Evolutionary conservation across 2,113 vertebrate genomes (phyloP), one percentile per base, ranked within the genome.

Genomic region (Chascanopsetta lugubris): DNA sequence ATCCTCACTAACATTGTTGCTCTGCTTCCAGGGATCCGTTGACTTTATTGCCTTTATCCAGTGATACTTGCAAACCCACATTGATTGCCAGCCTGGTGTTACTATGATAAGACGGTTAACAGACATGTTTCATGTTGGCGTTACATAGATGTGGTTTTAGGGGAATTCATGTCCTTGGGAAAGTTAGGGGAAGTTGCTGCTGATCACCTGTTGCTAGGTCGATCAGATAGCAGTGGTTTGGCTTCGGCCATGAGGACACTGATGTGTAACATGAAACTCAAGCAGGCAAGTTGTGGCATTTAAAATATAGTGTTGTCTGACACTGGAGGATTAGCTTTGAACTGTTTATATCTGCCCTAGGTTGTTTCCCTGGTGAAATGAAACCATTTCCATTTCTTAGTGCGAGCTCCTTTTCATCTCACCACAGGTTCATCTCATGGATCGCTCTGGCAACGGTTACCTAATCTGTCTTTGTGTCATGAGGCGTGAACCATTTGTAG

Each of bases 191-290:
- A 50, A 71, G 32, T 48, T 45, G 9, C n/a, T 15, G 11, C 22
- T 22, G 43, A 63, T 84, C 79, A 84, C 38, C 18, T 82, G 84
- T 89, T 82, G 60, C 72, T 32, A 63, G 82, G 84, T 55, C 83
- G 38, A 73, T 34, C 10, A 27, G 21, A 10, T 8, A 29, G 10
- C 24, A 29, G 6, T 11, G 10, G 24, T 50, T 74, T 50, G 13
- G 51, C 1, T 38, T 64, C 29, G 64, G 49, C 48, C 29, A 20
- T 32, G 47, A 5, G 34, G 46, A 55, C 6, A 32, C 27, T 59
- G 20, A 32, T 70, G 26, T 70, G 24, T n/a, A 50, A 29, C 59
- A 48, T 51, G 6, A 64, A 55, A 46, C 26, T 50, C 27, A 27
- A n/a, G 21, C 34, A 75, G 20, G 61, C 43, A 8, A 21, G 26